Conservation (phyloP, 2,888 invertebrate genomes). For the Callosobruchus maculatus region DNA sequence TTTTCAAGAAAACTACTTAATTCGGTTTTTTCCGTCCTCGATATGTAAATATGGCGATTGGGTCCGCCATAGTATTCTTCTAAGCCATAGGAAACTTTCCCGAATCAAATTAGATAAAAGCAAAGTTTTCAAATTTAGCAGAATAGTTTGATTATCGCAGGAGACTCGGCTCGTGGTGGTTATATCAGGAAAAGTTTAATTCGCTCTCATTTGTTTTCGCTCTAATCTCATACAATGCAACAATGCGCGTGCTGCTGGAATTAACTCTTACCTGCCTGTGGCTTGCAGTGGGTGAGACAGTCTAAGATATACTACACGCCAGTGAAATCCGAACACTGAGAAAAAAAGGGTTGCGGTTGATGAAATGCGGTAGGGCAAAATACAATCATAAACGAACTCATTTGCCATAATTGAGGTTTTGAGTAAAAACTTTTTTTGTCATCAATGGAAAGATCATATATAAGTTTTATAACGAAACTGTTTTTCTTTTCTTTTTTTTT, state of each 20-base stretch:
- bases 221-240: not conserved
- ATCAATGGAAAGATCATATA: no score
- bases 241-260: not conserved
- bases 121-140: not conserved
- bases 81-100: not conserved
- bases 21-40: not conserved
- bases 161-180: not conserved
- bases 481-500: no score
- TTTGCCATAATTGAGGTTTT: no score
- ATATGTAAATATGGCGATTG: not conserved
- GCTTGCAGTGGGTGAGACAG: no score
- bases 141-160: not conserved
- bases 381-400: no score
- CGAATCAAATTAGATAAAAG: not conserved
- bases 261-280: not conserved
- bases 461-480: no score
- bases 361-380: no score
- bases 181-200: not conserved
- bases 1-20: not conserved
- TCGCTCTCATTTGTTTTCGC: not conserved
- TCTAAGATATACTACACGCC: no score
- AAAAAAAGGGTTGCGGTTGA: no score
- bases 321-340: no score
- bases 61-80: not conserved
- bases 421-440: no score